Evolutionary conservation across 1,140 invertebrate species (phyloP), one percentile per base, ranked within the genome.

Genomic region (Campodea augens): DNA sequence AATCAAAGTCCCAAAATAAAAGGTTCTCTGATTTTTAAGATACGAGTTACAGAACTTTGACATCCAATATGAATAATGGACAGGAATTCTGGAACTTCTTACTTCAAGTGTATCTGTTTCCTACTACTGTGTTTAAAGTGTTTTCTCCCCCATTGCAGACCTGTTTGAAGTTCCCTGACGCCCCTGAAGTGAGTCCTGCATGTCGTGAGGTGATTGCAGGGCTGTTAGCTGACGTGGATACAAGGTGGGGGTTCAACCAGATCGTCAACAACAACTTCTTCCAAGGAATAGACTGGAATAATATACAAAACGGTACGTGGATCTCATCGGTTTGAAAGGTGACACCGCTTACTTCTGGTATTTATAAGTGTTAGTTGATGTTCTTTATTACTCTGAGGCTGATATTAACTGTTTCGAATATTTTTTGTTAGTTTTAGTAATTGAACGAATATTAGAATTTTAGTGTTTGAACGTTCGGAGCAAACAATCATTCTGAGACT

Each of bases 191-290:
- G 1, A 68, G 68, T 1, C 55, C 62, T 24, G 60, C 62, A 15
- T 72, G 71, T 38, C 60, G 64, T 43, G 59, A 62, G 46, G 60
- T 79, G 2, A 67, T 80, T 5, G 61, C 64, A 45, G 61, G 60
- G n/a, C 55, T 79, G 5, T 55, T 79, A 5, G 63, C 63, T 7
- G 70, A 71, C 43, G 60, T 62, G 20, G 57, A 60, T 5, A 55
- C 60, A 20, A 64, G 77, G 5, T 55, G 77, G 2, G 60, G 56
- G 12, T 69, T 69, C 50, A 55, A 72, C 18, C 65, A 75, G 53
- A 69, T 85, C 24, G 62, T 72, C 43, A 61, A 68, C 41, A 77
- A 83, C 61, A 54, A 62, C 12, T 75, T 83, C 53, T 76, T 76
- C 49, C 62, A 63, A 25, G 58, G 55, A 22, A 57, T 68, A 3